Conservation (phyloP, 2,113 vertebrate genomes). For the Vireo altiloquus region DNA sequence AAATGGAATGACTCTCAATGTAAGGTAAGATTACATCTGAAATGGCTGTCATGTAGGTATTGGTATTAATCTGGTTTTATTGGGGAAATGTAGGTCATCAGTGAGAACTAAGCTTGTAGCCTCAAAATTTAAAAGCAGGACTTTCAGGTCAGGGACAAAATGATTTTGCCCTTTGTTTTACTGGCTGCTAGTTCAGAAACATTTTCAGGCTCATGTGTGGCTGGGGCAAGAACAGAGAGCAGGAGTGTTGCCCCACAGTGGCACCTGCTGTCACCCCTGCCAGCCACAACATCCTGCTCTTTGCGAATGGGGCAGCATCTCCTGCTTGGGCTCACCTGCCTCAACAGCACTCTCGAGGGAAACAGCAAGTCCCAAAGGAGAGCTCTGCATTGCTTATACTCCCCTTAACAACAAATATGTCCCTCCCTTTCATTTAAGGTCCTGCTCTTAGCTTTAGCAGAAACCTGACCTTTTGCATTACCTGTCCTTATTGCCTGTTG, state of each 20-base stretch:
- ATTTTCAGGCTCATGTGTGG: accelerated
- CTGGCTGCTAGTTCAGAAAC: background rate
- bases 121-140: background rate
- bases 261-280: background rate
- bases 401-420: background rate
- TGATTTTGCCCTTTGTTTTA: background rate
- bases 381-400: background rate
- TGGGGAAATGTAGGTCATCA: background rate
- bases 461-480: background rate
- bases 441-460: background rate
- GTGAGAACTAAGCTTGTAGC: background rate
- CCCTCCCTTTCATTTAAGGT: background rate
- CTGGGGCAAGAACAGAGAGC: background rate
- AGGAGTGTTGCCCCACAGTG: accelerated
- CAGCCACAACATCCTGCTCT: accelerated
- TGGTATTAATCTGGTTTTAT: background rate
- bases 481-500: background rate
- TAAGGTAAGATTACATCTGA: background rate
- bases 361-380: background rate
- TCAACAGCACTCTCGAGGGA: background rate
- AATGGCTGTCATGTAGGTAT: background rate
- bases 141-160: background rate
- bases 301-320: accelerated
- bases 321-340: accelerated
- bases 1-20: background rate